Conservation (phyloP, 2,113 vertebrate genomes). For the Larimichthys crocea region DNA sequence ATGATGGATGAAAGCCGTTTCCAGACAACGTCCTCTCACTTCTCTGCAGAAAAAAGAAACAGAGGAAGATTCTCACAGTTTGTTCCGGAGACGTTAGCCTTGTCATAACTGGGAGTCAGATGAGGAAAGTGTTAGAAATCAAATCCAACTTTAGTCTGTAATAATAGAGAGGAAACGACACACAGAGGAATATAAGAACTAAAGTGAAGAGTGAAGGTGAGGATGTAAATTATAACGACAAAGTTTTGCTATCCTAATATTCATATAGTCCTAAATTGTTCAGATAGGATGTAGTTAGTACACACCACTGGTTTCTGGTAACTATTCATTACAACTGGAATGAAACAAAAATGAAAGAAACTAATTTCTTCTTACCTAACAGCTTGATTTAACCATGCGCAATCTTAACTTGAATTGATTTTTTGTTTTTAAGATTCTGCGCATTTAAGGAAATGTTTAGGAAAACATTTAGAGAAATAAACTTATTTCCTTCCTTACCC, state of each 20-base stretch:
- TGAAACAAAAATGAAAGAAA: too few relatives aligned
- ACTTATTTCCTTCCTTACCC: neutral
- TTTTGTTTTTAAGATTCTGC: neutral
- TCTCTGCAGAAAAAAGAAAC: neutral
- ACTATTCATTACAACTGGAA: too few relatives aligned
- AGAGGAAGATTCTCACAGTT: conserved; percentile 25
- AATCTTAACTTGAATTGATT: neutral
- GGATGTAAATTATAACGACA: neutral
- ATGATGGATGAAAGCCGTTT: conserved; percentile 25
- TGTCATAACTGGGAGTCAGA: conserved; percentile 9
- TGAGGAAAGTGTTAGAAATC: conserved; percentile 12
- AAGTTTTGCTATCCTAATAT: neutral
- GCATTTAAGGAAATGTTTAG: neutral
- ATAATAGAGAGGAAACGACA: neutral
- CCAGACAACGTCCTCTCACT: neutral
- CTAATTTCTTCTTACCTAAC: neutral
- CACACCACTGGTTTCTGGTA: too few relatives aligned
- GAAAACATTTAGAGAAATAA: neutral
- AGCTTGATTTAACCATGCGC: neutral
- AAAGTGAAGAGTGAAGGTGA: neutral
- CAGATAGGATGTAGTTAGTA: too few relatives aligned
- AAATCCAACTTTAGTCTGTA: conserved; percentile 16
- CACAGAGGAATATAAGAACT: neutral
- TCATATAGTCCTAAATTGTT: neutral
- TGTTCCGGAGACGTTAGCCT: conserved; percentile 16